Evolutionary conservation across 2,888 invertebrate species (phyloP).

Genomic region (Acanthoscelides obtectus): DNA sequence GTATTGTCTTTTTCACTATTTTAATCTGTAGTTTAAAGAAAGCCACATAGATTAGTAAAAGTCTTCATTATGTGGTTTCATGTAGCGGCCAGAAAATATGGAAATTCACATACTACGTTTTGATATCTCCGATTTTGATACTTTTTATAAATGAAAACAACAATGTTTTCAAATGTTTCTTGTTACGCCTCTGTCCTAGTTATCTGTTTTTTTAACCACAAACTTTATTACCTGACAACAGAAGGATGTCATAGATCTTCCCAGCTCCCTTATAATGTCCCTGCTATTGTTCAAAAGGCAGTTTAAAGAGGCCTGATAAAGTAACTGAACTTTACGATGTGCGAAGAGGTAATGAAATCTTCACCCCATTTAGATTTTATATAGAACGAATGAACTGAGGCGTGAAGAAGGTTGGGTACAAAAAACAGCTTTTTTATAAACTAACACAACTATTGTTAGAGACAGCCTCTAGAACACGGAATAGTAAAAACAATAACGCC

Average conservation of each 20-base stretch:
- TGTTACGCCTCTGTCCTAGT: background rate
- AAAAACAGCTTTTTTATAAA: background rate
- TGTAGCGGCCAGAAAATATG: no score
- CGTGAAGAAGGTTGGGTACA: background rate
- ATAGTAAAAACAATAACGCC: no score
- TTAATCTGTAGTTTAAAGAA: no score
- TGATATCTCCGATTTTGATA: no score
- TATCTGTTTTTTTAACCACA: background rate
- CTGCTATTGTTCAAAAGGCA: conserved; percentile 30
- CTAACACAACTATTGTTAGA: no score
- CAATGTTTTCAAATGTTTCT: background rate
- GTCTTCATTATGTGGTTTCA: no score
- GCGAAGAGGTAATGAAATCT: conserved; percentile 42
- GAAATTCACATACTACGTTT: no score
- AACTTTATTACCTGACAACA: background rate
- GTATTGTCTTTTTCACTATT: no score
- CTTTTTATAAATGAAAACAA: no score
- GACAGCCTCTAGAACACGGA: no score
- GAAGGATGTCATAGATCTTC: background rate
- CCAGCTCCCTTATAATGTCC: background rate
- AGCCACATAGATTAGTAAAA: no score
- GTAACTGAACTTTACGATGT: conserved; percentile 35
- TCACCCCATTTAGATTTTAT: conserved; percentile 45
- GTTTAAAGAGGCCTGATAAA: conserved; percentile 34
- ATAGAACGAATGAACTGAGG: conserved; percentile 24